phyloP scores from a whole-genome alignment of 1,140 invertebrate species.

The Drosophila repleta region DNA sequence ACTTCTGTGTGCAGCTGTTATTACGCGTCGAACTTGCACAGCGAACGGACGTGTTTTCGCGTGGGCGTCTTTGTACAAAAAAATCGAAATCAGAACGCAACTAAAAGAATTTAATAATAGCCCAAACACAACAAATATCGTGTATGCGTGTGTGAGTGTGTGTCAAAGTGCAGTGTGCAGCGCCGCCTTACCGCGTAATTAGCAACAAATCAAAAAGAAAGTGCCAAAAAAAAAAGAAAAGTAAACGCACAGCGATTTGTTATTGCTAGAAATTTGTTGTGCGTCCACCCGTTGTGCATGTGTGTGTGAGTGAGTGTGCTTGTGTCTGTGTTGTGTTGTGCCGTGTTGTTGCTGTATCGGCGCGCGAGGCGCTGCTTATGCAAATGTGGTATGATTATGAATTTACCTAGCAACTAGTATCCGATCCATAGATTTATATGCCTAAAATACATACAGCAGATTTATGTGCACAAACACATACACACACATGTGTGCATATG shows the following conservation, averaged over 20 bases:
- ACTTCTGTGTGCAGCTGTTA: slow-evolving; percentile 38
- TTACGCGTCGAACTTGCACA: slow-evolving; percentile 39
- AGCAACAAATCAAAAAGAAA: slow-evolving; percentile 48
- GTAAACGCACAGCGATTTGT: slow-evolving; percentile 30
- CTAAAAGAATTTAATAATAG: slow-evolving; percentile 60
- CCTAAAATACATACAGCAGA: no score
- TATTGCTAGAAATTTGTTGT: slow-evolving; percentile 35
- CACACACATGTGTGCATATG: not conserved
- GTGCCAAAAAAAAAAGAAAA: slow-evolving; percentile 33
- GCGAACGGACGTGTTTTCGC: slow-evolving; percentile 46
- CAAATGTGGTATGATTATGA: slow-evolving; percentile 69
- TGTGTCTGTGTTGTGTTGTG: slow-evolving; percentile 51
- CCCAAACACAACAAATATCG: slow-evolving; percentile 22
- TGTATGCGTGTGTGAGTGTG: slow-evolving; percentile 33
- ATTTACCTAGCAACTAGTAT: slow-evolving; percentile 50
- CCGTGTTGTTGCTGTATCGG: slow-evolving; percentile 32
- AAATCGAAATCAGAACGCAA: slow-evolving; percentile 68
- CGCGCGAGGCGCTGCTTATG: slow-evolving; percentile 63
- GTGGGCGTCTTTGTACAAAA: slow-evolving; percentile 45
- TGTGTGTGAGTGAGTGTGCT: not conserved
- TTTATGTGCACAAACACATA: slow-evolving; percentile 5
- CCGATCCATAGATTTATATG: slow-evolving; percentile 6
- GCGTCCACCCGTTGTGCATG: slow-evolving; percentile 4
- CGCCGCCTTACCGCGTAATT: slow-evolving; percentile 27
- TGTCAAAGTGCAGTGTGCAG: slow-evolving; percentile 26